Evolutionary conservation across 2,888 invertebrate genomes (phyloP).

Genomic region (Calameuta filiformis): DNA sequence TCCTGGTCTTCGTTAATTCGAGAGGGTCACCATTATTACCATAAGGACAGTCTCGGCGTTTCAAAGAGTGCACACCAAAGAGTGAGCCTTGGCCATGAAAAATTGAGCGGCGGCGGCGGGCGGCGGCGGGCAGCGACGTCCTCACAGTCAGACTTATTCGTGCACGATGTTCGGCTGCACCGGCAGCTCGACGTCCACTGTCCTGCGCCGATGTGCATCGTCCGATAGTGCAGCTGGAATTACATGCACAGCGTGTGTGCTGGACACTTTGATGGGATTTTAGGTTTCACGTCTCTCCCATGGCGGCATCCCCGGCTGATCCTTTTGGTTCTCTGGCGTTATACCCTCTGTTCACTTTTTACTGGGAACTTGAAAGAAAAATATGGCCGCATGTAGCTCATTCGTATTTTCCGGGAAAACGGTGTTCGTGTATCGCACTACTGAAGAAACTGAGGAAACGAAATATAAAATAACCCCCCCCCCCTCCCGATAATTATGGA

Average conservation of each 20-base stretch:
- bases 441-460: too few species aligned
- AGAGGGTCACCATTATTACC: too few species aligned
- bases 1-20: too few species aligned
- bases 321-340: too few species aligned
- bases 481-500: neutral
- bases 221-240: neutral
- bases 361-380: too few species aligned
- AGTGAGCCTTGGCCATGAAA: constrained; percentile 55
- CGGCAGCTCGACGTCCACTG: neutral
- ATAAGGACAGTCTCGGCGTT: constrained; percentile 15
- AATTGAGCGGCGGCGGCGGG: constrained; percentile 37
- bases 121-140: too few species aligned
- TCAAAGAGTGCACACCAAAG: constrained; percentile 43
- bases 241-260: neutral
- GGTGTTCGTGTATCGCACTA: too few species aligned
- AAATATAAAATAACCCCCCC: neutral
- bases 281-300: neutral
- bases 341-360: too few species aligned
- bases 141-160: constrained; percentile 23
- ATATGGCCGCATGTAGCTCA: too few species aligned
- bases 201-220: constrained; percentile 15
- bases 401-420: too few species aligned
- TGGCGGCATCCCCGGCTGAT: neutral
- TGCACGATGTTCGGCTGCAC: constrained; percentile 25
- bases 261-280: constrained; percentile 35